Base-by-base conservation (phyloP, 2,797 vertebrate genomes). In the Lagodon rhomboides region DNA sequence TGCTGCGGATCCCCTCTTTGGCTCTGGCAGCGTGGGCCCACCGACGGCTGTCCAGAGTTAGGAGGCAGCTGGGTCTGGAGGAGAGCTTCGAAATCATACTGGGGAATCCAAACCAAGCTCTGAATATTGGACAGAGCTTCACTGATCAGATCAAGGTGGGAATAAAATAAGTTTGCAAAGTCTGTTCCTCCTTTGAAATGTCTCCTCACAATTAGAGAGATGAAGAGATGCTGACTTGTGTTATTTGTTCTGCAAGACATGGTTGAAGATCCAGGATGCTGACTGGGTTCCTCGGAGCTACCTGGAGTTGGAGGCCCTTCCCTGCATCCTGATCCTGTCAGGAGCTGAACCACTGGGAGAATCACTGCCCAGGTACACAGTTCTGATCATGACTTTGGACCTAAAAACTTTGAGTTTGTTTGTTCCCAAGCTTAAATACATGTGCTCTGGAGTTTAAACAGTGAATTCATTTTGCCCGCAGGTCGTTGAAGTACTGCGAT, bases 401-500 rank as follows among this genome's bases (percentile, higher is more conserved):
- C 17, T 59, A n/a, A 49, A 61, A 17, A 5, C 5, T 15, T 15
- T 44, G 5, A 53, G 6, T 30, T 0, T 20, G n/a, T 41, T 62
- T 47, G 10, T 41, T 30, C 11, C 30, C 27, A 46, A n/a, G 25
- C 1, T 27, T 1, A 18, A 27, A 70, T 9, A 20, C 22, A 73
- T 27, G 2, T 50, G 0, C 56, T 23, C 41, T 59, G 27, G 3
- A 58, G 18, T 56, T 71, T 67, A 59, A 82, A 38, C 17, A 53
- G 12, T 61, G 38, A 44, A 53, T 63, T 17, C 0, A 22, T 61
- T 86, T 30, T 68, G 18, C 55, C 73, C 22, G 30, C 85, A 99
- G 98, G 91, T 99, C 98, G 12, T 73, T 99, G 90, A 96, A 98
- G 87, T 99, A 99, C 92, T 99, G 98, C 82, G 98, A 99, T 90